Percentiles rank a stretch among this genome's conserved stretches.
Conservation (phyloP, 2,797 vertebrate species). For the Mormyrops attenuatus region DNA sequence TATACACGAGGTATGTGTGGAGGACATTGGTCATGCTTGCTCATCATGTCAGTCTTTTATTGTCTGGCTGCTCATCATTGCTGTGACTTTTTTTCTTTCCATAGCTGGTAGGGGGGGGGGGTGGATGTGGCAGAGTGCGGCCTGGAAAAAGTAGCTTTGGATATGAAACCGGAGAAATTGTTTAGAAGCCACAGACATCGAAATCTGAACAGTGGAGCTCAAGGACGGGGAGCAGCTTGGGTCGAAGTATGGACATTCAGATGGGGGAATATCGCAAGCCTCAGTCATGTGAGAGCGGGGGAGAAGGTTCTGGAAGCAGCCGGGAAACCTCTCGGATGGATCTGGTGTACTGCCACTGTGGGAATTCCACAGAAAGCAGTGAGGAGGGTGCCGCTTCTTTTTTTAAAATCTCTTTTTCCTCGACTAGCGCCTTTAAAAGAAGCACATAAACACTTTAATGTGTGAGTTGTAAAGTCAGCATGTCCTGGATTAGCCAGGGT, state of each 20-base stretch:
- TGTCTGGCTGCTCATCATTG: background rate
- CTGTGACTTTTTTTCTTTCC: constrained; percentile 8
- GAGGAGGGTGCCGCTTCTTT: background rate
- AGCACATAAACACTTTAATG: background rate
- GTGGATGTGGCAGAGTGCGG: background rate
- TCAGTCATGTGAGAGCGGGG: constrained; percentile 1
- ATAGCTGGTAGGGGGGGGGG: background rate
- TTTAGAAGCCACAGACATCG: constrained; percentile 28
- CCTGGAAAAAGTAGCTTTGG: constrained; percentile 13
- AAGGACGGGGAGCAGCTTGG: constrained; percentile 23
- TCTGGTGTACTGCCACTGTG: background rate
- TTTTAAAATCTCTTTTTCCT: constrained; percentile 8
- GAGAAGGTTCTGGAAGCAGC: background rate
- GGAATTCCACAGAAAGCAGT: background rate
- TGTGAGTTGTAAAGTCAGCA: background rate
- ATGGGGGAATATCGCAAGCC: constrained; percentile 11
- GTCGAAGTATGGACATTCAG: background rate
- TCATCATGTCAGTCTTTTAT: background rate
- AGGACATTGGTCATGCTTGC: background rate
- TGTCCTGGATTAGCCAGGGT: background rate
- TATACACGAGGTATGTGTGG: background rate
- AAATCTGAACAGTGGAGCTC: constrained; percentile 16
- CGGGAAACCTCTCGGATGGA: background rate
- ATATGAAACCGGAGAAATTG: constrained; percentile 28
- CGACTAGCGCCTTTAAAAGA: background rate